Evolutionary conservation across 2,113 vertebrate genomes (phyloP).

Genomic region (Hippocampus mohnikei): DNA sequence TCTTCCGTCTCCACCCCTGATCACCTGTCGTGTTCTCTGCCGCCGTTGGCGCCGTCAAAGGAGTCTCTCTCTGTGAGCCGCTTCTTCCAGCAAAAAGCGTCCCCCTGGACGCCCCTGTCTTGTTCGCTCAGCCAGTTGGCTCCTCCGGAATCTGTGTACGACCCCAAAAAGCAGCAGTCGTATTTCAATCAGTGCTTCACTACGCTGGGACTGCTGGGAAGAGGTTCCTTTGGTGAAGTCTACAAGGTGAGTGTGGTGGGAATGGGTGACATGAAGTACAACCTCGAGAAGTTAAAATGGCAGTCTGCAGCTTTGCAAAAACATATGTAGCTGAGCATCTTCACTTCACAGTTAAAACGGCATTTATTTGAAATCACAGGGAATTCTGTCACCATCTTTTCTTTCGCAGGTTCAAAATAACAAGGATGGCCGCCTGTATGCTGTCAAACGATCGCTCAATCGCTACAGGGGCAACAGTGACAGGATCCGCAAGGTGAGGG

Average conservation of each 20-base stretch:
- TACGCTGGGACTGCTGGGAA: slow-evolving; percentile 78
- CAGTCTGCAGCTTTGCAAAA: too few relatives aligned
- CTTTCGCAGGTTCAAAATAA: slow-evolving; percentile 76
- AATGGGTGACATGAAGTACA: not conserved
- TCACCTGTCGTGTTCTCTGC: slow-evolving; percentile 53
- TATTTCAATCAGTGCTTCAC: slow-evolving; percentile 86
- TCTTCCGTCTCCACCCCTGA: slow-evolving; percentile 62
- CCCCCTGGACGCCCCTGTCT: slow-evolving; percentile 77
- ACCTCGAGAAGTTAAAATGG: not conserved
- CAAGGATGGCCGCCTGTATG: slow-evolving; percentile 77
- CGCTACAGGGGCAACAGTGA: slow-evolving; percentile 82
- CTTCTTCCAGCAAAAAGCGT: slow-evolving; percentile 71
- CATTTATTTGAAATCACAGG: not conserved
- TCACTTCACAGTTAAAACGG: too few relatives aligned
- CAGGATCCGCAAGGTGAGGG: slow-evolving; percentile 75
- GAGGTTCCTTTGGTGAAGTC: slow-evolving; percentile 86
- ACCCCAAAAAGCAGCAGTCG: slow-evolving; percentile 74
- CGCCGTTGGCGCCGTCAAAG: slow-evolving; percentile 79
- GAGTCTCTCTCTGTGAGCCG: slow-evolving; percentile 75
- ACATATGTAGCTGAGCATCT: too few relatives aligned
- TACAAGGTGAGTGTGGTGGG: slow-evolving; percentile 76
- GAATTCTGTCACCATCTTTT: not conserved
- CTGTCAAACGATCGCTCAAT: slow-evolving; percentile 81
- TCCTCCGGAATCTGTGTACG: slow-evolving; percentile 65
- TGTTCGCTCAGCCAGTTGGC: slow-evolving; percentile 60